These are phyloP conservation scores for Bhutanitis thaidina DNA, from an alignment of 2,888 invertebrate species.

Conservation along the genomic window DNA sequence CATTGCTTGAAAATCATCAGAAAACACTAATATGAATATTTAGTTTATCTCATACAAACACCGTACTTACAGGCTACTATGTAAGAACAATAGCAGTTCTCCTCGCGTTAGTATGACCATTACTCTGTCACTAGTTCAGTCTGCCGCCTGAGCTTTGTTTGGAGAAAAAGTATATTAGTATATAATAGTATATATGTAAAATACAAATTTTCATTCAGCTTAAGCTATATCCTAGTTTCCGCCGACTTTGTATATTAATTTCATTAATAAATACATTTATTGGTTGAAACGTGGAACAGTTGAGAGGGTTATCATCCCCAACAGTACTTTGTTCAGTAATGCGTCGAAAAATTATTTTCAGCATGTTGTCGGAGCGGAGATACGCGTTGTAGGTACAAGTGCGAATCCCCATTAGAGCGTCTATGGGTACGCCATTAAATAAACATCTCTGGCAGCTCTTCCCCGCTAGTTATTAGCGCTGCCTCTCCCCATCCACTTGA, in stretches of 20 bases:
- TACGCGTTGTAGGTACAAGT: conserved; percentile 30
- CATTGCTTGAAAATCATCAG: too few relatives aligned
- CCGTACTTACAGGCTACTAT: too few relatives aligned
- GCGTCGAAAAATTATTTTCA: conserved; percentile 37
- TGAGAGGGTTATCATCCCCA: conserved; percentile 6
- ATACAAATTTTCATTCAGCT: too few relatives aligned
- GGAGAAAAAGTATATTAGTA: too few relatives aligned
- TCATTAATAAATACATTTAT: conserved; percentile 10
- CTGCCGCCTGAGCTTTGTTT: too few relatives aligned
- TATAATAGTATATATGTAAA: too few relatives aligned
- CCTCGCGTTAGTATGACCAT: too few relatives aligned
- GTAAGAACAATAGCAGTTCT: too few relatives aligned
- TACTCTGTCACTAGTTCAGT: too few relatives aligned
- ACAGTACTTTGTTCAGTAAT: conserved; percentile 22
- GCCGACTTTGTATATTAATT: conserved; percentile 1
- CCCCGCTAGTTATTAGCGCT: conserved; percentile 73
- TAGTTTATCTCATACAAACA: too few relatives aligned
- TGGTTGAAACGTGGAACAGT: background rate
- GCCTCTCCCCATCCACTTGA: conserved; percentile 69
- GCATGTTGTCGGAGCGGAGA: conserved; percentile 29
- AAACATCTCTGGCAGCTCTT: conserved; percentile 71
- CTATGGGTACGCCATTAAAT: conserved; percentile 76
- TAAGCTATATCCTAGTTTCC: too few relatives aligned
- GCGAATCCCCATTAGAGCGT: conserved; percentile 67
- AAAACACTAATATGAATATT: too few relatives aligned